A percentile compares a stretch with the other conserved stretches of the same genome.
These are phyloP conservation scores for Sarcophilus harrisii DNA, from an alignment of 2,797 vertebrate species.

Conservation along the genomic window DNA sequence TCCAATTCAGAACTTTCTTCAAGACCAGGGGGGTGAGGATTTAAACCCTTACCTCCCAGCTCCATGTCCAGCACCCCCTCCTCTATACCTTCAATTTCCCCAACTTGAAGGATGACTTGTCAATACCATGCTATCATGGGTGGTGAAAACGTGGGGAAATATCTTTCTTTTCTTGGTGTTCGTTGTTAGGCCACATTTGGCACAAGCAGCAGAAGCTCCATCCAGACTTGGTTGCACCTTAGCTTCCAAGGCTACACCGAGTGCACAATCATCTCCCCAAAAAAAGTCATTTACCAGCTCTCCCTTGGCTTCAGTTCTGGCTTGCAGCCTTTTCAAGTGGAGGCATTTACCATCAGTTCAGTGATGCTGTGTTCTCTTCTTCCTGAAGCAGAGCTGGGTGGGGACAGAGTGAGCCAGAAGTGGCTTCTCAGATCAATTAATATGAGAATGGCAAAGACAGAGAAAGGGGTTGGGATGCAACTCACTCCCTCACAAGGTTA, in stretches of 20 bases:
- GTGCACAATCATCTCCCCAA: no score
- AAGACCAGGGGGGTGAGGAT: background rate
- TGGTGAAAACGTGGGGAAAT: background rate
- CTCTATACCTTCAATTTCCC: background rate
- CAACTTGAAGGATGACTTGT: background rate
- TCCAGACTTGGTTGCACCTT: no score
- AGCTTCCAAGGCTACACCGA: no score
- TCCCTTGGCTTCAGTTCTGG: no score
- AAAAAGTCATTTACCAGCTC: no score
- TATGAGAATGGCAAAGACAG: background rate
- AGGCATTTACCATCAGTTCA: no score
- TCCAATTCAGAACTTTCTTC: background rate
- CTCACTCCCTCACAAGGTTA: background rate
- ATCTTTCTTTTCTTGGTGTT: no score
- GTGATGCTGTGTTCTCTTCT: background rate
- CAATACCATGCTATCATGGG: fast-evolving
- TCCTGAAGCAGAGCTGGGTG: background rate
- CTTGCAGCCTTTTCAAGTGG: no score
- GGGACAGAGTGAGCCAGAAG: background rate
- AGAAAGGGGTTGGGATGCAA: background rate
- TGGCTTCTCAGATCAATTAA: background rate
- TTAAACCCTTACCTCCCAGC: background rate
- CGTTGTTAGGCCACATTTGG: no score
- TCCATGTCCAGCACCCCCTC: background rate
- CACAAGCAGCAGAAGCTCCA: no score